Evolutionary conservation across 1,140 invertebrate species (phyloP), one percentile per base, ranked within the genome.

Genomic region (Diorhabda carinulata): DNA sequence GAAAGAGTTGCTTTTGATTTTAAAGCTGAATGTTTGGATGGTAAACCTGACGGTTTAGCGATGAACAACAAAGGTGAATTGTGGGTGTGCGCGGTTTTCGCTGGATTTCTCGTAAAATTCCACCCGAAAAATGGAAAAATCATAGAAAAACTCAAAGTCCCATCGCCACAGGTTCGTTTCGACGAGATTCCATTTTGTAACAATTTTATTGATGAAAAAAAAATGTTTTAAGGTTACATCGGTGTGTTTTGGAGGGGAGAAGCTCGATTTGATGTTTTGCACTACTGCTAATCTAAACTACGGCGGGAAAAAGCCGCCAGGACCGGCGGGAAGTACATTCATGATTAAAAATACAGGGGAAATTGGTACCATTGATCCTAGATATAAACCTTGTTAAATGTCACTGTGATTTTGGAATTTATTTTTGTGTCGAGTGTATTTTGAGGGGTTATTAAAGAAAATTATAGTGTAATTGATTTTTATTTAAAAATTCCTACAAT

Each of bases 241-340:
- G 0, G 88, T 87, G 0, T 88, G 90, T 61, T 95, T 92, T 76
- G 93, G 93, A 3, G 92, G 92, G 3, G 81, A 86, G 2, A 85
- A 90, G 76, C 79, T 92, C 43, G 89, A 92, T 77, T 86, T 87
- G 68, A 81, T 94, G 2, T 94, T 88, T 76, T 90, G 93, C 10
- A 94, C 92, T 0, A 86, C 87, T 0, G 87, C 88, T 2, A 62
- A 66, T 60, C 69, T 74, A 7, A 64, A 64, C 9, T 62, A 72
- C n/a, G 66, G 70, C 41, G 73, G 73, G 4, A 45, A 66, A 4
- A 65, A 64, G 58, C 57, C 71, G 2, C 61, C 68, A 40, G 67
- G 67, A 7, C 73, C 73, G 7, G 68, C 71, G 9, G 68, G 71
- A 60, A 70, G 70, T 7, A 67, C 63, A 3, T 56, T 25, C 25